Conservation (phyloP, 2,113 vertebrate genomes). For the Thamnophis sirtalis region DNA sequence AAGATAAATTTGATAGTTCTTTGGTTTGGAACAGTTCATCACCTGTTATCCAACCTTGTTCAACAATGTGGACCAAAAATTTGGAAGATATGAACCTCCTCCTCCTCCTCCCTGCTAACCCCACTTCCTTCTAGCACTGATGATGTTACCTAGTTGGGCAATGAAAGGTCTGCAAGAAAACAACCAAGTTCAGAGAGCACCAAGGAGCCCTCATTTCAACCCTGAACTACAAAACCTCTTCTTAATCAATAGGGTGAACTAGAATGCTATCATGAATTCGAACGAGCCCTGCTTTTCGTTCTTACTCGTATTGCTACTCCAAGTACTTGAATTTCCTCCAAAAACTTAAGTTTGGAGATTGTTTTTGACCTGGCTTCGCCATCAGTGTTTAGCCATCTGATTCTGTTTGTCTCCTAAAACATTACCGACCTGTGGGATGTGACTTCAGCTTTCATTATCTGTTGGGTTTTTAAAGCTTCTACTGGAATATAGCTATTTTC, state of each 20-base stretch:
- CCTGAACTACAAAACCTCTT: neutral
- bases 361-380: neutral
- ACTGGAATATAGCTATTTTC: neutral
- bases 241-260: neutral
- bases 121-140: too few relatives aligned
- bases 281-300: neutral
- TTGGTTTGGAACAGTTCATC: neutral
- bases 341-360: neutral
- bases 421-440: neutral
- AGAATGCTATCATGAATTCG: neutral
- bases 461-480: neutral
- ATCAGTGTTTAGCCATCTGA: neutral
- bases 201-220: neutral
- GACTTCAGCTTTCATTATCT: neutral
- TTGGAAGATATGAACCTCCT: neutral
- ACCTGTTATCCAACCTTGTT: neutral
- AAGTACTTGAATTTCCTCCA: neutral
- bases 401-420: neutral
- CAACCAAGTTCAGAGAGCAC: neutral
- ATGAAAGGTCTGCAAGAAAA: neutral
- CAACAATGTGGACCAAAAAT: neutral
- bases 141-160: neutral
- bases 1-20: neutral
- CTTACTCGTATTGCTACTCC: neutral
- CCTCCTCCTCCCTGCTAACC: too few relatives aligned